Conservation (phyloP, 2,888 invertebrate species). For the Gibbula magus region DNA sequence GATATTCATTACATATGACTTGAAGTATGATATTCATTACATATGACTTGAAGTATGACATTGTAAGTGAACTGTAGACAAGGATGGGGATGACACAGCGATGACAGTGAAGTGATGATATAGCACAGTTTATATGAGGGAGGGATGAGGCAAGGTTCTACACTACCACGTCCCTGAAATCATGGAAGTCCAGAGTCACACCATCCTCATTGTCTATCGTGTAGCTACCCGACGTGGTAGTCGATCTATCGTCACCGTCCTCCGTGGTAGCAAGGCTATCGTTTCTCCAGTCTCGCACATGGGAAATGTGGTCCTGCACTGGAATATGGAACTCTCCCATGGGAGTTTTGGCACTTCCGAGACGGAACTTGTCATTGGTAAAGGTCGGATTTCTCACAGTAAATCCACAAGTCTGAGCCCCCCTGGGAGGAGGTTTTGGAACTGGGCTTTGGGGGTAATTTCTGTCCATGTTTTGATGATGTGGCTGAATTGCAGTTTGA, state of each 20-base stretch:
- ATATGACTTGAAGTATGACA: too few relatives aligned
- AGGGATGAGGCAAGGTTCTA: conserved; percentile 19
- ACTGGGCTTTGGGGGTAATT: not conserved
- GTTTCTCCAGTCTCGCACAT: conserved; percentile 39
- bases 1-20: too few relatives aligned
- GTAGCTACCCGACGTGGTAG: conserved; percentile 68
- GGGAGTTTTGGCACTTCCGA: not conserved
- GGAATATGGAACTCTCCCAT: not conserved
- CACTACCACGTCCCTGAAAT: conserved; percentile 58
- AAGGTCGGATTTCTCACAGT: conserved; percentile 21
- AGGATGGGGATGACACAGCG: too few relatives aligned
- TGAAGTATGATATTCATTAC: too few relatives aligned
- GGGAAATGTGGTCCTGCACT: not conserved
- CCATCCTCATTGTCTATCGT: conserved; percentile 63
- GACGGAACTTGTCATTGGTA: conserved; percentile 7
- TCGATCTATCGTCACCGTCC: conserved; percentile 64
- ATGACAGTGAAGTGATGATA: too few relatives aligned
- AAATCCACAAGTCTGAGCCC: not conserved
- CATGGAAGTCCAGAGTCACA: conserved; percentile 48
- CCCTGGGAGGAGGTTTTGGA: not conserved
- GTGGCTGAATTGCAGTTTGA: not conserved
- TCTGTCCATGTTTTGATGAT: not conserved
- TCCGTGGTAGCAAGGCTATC: conserved; percentile 61
- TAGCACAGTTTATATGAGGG: too few relatives aligned
- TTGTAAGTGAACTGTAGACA: too few relatives aligned